Evolutionary conservation across 2,888 invertebrate genomes (phyloP).

Genomic region (Pseudococcus viburni): DNA sequence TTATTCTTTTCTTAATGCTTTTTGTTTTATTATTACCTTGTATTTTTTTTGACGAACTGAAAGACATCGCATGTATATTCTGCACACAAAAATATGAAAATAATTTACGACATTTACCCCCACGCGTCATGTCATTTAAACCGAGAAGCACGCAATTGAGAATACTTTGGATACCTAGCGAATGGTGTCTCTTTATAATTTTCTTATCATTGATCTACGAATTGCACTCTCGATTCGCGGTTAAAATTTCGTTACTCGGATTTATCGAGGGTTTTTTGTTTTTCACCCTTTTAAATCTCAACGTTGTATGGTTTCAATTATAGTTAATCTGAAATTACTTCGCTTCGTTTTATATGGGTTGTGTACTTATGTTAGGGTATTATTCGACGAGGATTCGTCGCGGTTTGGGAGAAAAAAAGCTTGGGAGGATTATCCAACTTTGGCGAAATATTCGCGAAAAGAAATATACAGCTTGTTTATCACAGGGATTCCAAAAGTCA

Average conservation of each 20-base stretch:
- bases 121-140: not conserved
- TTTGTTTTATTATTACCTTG: not conserved
- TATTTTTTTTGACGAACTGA: not conserved
- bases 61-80: constrained; percentile 14
- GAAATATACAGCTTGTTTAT: not conserved
- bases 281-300: not conserved
- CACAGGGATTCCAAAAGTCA: too few relatives aligned
- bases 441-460: not conserved
- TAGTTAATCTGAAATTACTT: not conserved
- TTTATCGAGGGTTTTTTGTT: not conserved
- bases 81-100: not conserved
- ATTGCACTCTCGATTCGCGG: not conserved
- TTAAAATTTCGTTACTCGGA: not conserved
- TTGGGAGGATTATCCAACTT: not conserved
- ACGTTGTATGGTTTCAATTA: not conserved
- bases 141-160: constrained; percentile 1
- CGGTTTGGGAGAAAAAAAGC: not conserved
- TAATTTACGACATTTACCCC: not conserved
- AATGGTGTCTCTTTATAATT: constrained; percentile 27
- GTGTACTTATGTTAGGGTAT: not conserved
- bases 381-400: not conserved
- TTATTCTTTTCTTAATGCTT: not conserved
- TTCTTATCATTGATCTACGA: constrained; percentile 22
- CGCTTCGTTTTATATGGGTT: not conserved
- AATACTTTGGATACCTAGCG: constrained; percentile 10